Evolutionary conservation across 2,888 invertebrate species (phyloP).

Genomic region (Stenodera caucasica): DNA sequence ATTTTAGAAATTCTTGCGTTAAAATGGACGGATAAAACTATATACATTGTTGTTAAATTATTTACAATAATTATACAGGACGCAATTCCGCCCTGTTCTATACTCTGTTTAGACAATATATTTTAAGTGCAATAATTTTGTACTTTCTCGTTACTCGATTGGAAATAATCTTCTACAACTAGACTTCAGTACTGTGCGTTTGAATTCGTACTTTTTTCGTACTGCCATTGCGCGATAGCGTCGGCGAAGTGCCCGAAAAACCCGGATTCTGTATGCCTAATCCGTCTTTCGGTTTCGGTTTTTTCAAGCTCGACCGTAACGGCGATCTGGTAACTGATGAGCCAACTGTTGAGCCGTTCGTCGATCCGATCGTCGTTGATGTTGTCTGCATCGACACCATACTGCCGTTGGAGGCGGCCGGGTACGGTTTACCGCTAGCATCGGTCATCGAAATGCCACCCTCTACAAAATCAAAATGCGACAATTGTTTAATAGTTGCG

Average conservation of each 20-base stretch:
- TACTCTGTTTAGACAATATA: not conserved
- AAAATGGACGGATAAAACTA: slow-evolving; percentile 3
- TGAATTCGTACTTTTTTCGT: slow-evolving; percentile 90
- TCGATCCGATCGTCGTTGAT: slow-evolving; percentile 66
- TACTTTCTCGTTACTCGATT: not conserved
- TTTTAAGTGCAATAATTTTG: slow-evolving; percentile 3
- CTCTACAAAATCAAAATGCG: slow-evolving; percentile 25
- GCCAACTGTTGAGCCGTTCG: slow-evolving; percentile 58
- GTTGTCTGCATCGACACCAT: slow-evolving; percentile 75
- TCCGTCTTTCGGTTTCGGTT: slow-evolving; percentile 64
- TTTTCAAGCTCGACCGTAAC: slow-evolving; percentile 78
- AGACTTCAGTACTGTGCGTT: slow-evolving; percentile 89
- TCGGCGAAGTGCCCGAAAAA: slow-evolving; percentile 81
- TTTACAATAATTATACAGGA: not conserved
- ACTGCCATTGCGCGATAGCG: slow-evolving; percentile 80
- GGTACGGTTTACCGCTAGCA: slow-evolving; percentile 82
- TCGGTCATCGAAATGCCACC: slow-evolving; percentile 79
- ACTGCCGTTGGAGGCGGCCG: slow-evolving; percentile 61
- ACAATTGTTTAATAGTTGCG: no score
- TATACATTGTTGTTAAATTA: not conserved
- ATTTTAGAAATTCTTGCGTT: not conserved
- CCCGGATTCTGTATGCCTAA: slow-evolving; percentile 87
- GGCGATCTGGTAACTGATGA: slow-evolving; percentile 62
- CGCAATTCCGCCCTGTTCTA: not conserved
- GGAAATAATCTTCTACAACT: slow-evolving; percentile 34